Conservation (phyloP, 2,113 vertebrate species). For the Bos javanicus region DNA sequence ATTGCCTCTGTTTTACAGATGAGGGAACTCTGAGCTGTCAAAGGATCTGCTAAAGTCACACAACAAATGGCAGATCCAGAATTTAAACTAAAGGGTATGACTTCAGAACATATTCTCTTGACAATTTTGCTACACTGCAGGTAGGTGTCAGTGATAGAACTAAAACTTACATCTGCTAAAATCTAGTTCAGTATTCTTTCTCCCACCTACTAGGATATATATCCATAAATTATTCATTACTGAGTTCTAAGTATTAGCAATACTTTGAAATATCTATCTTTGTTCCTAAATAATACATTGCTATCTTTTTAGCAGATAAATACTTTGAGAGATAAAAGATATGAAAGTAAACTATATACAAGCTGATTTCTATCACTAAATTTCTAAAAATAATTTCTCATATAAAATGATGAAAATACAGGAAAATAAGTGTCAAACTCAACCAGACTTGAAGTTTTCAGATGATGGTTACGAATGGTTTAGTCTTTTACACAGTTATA, state of each 20-base stretch:
- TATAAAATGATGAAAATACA: neutral
- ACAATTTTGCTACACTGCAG: neutral
- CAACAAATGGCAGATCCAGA: neutral
- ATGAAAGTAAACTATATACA: neutral
- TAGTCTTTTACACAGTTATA: neutral
- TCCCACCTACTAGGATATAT: neutral
- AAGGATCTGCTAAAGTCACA: neutral
- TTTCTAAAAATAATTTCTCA: constrained; percentile 28
- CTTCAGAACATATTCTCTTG: neutral
- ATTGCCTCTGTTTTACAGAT: neutral
- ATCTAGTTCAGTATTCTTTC: neutral
- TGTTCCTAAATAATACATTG: constrained; percentile 48
- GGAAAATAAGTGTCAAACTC: neutral
- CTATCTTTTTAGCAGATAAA: constrained; percentile 18
- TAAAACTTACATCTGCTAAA: neutral
- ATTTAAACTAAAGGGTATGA: neutral
- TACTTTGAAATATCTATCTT: constrained; percentile 24
- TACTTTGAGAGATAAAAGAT: constrained; percentile 12
- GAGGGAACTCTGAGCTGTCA: neutral
- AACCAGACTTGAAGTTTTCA: neutral
- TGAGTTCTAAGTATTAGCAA: constrained; percentile 25
- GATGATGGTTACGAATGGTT: neutral
- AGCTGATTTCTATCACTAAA: neutral
- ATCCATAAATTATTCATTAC: constrained; percentile 40
- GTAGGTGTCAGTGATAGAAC: neutral